These are phyloP conservation scores for Argyrosomus regius DNA, from an alignment of 2,797 vertebrate genomes.

Conservation along the genomic window DNA sequence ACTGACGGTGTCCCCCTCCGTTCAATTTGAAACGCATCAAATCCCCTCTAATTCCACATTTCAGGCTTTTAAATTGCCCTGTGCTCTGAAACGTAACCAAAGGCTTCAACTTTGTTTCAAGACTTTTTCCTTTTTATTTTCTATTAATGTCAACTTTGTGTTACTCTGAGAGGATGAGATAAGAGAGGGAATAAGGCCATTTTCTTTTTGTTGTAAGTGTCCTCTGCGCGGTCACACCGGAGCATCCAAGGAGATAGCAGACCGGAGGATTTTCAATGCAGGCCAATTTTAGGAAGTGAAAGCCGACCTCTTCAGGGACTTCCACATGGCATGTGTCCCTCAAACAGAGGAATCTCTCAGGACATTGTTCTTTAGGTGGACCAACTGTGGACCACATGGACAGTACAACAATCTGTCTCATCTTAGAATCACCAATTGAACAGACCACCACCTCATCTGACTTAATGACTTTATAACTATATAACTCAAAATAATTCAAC, in stretches of 20 bases:
- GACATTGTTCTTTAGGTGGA: constrained; percentile 60
- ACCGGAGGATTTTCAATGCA: constrained; percentile 63
- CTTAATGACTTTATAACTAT: constrained; percentile 20
- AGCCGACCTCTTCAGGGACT: constrained; percentile 75
- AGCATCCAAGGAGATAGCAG: constrained; percentile 54
- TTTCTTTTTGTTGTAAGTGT: constrained; percentile 80
- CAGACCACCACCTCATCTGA: constrained; percentile 19
- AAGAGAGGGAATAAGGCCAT: constrained; percentile 73
- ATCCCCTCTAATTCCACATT: constrained; percentile 87
- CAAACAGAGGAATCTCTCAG: constrained; percentile 60
- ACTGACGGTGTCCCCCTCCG: constrained; percentile 79
- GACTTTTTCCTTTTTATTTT: constrained; percentile 81
- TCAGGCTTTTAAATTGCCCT: constrained; percentile 86
- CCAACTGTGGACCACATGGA: constrained; percentile 50
- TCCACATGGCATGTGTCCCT: constrained; percentile 74
- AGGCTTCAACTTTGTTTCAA: constrained; percentile 84
- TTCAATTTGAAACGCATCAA: constrained; percentile 88
- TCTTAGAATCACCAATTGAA: constrained; percentile 30
- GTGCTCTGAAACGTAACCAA: constrained; percentile 85
- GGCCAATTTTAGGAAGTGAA: constrained; percentile 79
- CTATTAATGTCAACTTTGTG: constrained; percentile 86
- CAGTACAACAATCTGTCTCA: constrained; percentile 49
- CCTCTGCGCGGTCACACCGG: constrained; percentile 62
- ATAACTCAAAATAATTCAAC: background rate
- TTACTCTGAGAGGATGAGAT: constrained; percentile 70